Base-by-base conservation (phyloP, 2,888 invertebrate genomes). In the Oxycera nigricornis region DNA sequence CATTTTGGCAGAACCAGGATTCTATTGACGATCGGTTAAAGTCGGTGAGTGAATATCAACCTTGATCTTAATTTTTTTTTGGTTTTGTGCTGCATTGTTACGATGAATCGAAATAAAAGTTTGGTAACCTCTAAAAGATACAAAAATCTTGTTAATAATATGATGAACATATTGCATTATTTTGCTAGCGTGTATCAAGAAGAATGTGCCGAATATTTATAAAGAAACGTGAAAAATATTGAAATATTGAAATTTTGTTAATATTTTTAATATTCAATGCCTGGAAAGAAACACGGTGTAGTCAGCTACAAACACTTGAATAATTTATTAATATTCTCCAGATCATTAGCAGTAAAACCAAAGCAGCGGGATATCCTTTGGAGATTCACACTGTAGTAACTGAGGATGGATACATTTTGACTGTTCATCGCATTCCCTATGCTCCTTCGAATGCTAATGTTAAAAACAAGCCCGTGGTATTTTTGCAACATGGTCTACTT, bases 401-500 rank as follows among this genome's bases (percentile, higher is more conserved):
- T 0, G 79, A 85, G 7, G 94, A 94, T 86, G 92, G 91, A 0
- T 94, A 92, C 80, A 88, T 92, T n/a, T 84, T 94, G 76, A 86
- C 88, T 73, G 79, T 93, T 81, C 92, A 93, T 79, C 87, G 94
- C 55, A 91, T 94, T 52, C 87, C 88, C 2, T 41, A 46, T 22
- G 46, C 20, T 35, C 17, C 7, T 20, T 20, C 31, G 17, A 30
- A 31, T 20, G 14, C 14, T 17, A 20, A 35, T 17, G 61, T 62
- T n/a, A 30, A 31, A 26, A 62, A 62, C 20, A 72, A 62, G 50
- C 72, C 73, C 9, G 74, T 75, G 24, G 72, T 76, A 7, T 76
- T 89, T 0, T 86, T 91, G 61, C 61, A 91, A 52, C 91, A 91
- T 78, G 91, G 94, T 20, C 20, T 62, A 17, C 35, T 62, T 35